Evolutionary conservation across 2,888 invertebrate species (phyloP).

Genomic region (Cataglyphis altisquamis): DNA sequence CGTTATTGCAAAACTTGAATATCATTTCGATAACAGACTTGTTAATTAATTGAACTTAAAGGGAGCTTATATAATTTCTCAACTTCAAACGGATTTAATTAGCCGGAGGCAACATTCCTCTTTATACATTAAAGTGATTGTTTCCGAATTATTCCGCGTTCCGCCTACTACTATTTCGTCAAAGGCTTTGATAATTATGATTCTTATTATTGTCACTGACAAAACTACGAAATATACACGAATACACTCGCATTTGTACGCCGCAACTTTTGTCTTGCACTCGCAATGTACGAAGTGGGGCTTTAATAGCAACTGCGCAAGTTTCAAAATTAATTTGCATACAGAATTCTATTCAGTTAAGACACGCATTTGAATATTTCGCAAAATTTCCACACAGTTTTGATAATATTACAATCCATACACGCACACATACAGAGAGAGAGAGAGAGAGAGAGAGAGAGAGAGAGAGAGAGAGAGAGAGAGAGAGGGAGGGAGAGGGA

Average conservation of each 20-base stretch:
- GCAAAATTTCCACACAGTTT: not conserved
- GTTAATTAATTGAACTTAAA: not conserved
- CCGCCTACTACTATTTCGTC: not conserved
- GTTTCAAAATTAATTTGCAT: slow-evolving; percentile 2
- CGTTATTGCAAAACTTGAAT: not conserved
- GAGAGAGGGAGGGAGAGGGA: too few species aligned
- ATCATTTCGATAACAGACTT: not conserved
- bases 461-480: too few species aligned
- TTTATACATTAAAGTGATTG: not conserved
- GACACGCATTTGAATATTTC: not conserved
- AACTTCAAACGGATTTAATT: not conserved
- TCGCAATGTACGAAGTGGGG: too few species aligned
- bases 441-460: too few species aligned
- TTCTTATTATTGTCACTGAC: not conserved
- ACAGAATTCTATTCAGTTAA: slow-evolving; percentile 1
- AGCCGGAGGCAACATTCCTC: not conserved
- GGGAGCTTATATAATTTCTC: not conserved
- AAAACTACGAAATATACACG: not conserved
- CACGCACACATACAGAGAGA: not conserved
- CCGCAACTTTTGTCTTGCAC: not conserved
- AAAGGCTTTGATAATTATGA: slow-evolving; percentile 17
- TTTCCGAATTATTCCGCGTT: not conserved
- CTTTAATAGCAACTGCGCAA: slow-evolving; percentile 15
- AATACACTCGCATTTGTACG: not conserved
- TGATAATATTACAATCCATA: not conserved